phyloP scores from a whole-genome alignment of 2,888 invertebrate species.

The Anorthoa munda region DNA sequence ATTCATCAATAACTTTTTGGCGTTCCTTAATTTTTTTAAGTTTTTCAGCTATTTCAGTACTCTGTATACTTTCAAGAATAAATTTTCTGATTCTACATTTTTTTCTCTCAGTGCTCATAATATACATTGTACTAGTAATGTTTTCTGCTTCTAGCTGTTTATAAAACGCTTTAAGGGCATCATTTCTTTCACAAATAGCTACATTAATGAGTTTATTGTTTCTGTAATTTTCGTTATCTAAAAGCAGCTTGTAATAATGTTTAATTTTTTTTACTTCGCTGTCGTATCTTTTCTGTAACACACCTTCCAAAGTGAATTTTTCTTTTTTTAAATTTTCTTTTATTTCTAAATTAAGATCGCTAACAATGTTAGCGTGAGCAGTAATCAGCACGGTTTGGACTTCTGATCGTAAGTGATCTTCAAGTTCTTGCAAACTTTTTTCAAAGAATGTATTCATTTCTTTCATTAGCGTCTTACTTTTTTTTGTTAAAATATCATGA shows the following conservation, averaged over 20 bases:
- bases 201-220: slow-evolving; percentile 76
- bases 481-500: slow-evolving; percentile 75
- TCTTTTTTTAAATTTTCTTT: slow-evolving; percentile 78
- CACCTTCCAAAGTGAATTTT: slow-evolving; percentile 72
- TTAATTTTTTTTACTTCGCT: slow-evolving; percentile 80
- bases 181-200: slow-evolving; percentile 80
- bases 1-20: slow-evolving; percentile 73
- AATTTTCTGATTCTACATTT: slow-evolving; percentile 85
- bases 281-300: slow-evolving; percentile 74
- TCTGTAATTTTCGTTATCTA: slow-evolving; percentile 78
- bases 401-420: slow-evolving; percentile 79
- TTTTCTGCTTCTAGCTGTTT: slow-evolving; percentile 81
- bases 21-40: slow-evolving; percentile 78
- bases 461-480: slow-evolving; percentile 79
- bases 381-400: slow-evolving; percentile 73
- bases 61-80: slow-evolving; percentile 79
- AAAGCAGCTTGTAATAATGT: slow-evolving; percentile 81
- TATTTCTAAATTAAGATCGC: slow-evolving; percentile 80
- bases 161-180: slow-evolving; percentile 81
- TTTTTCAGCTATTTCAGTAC: slow-evolving; percentile 76
- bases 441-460: slow-evolving; percentile 83
- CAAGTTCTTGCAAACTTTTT: slow-evolving; percentile 80
- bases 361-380: slow-evolving; percentile 77
- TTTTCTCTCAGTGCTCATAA: slow-evolving; percentile 86
- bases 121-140: slow-evolving; percentile 84